Conservation (phyloP, 92 coral and sea anemone species). For the Virgularia gustaviana region DNA sequence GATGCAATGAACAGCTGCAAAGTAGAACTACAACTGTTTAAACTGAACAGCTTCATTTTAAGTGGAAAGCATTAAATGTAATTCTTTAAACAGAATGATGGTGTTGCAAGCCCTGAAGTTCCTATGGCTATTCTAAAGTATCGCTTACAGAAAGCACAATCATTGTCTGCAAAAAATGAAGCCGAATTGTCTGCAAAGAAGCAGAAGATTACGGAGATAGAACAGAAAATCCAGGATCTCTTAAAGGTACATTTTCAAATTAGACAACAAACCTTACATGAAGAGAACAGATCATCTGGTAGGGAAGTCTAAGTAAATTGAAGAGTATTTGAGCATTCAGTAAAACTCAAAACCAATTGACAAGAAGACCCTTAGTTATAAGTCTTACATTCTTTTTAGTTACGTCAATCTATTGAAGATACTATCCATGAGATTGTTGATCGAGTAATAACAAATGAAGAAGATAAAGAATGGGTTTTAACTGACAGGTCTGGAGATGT, state of each 20-base stretch:
- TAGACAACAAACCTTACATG: no score
- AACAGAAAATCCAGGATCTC: slow-evolving; percentile 50
- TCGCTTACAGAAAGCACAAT: slow-evolving; percentile 53
- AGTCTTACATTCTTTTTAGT: slow-evolving; percentile 31
- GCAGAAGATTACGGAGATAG: slow-evolving; percentile 45
- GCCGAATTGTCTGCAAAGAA: no score
- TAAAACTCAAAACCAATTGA: background rate
- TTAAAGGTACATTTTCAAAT: slow-evolving; percentile 52
- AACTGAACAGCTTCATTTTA: no score
- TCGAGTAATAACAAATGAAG: slow-evolving; percentile 41
- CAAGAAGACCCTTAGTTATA: background rate
- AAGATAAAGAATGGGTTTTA: slow-evolving; percentile 55
- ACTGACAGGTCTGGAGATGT: slow-evolving; percentile 59
- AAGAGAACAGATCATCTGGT: no score
- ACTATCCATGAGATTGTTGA: slow-evolving; percentile 68
- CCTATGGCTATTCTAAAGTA: slow-evolving; percentile 69
- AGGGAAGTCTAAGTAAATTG: no score
- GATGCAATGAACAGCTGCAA: no score
- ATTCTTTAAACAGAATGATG: slow-evolving; percentile 60
- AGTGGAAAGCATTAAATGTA: background rate
- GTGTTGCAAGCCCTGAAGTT: slow-evolving; percentile 89
- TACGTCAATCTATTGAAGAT: slow-evolving; percentile 53
- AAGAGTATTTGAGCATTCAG: background rate
- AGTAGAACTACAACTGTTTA: no score
- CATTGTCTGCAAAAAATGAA: slow-evolving; percentile 33